Evolutionary conservation across 2,113 vertebrate genomes (phyloP).

Genomic region (Alethe castanea): DNA sequence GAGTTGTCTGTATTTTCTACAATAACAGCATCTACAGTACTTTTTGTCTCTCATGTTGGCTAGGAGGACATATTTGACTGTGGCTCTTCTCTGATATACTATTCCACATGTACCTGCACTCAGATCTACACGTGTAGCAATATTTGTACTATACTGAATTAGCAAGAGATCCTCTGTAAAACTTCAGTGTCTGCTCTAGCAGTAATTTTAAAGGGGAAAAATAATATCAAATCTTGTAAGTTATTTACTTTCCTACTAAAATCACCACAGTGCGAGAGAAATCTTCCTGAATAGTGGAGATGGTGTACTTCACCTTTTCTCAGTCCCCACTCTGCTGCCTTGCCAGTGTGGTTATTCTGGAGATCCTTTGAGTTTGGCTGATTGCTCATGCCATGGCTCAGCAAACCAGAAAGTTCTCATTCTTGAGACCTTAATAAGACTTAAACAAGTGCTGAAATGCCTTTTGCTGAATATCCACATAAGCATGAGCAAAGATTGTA

Average conservation of each 20-base stretch:
- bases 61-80: neutral
- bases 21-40: rapidly evolving
- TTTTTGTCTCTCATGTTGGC: neutral
- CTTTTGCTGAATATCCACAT: neutral
- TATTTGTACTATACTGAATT: neutral
- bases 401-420: neutral
- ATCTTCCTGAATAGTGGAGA: neutral
- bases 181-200: neutral
- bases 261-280: neutral
- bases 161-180: neutral
- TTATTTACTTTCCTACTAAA: neutral
- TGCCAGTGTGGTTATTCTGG: neutral
- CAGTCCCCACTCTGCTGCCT: neutral
- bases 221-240: neutral
- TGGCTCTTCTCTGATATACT: neutral
- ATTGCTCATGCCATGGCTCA: neutral
- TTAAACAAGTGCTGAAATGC: neutral
- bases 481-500: neutral
- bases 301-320: neutral
- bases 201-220: neutral
- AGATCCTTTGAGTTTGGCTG: neutral
- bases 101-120: neutral
- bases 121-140: rapidly evolving
- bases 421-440: neutral
- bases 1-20: neutral